These are phyloP conservation scores for Drosophila saltans DNA, from an alignment of 1,140 invertebrate species.

Conservation along the genomic window DNA sequence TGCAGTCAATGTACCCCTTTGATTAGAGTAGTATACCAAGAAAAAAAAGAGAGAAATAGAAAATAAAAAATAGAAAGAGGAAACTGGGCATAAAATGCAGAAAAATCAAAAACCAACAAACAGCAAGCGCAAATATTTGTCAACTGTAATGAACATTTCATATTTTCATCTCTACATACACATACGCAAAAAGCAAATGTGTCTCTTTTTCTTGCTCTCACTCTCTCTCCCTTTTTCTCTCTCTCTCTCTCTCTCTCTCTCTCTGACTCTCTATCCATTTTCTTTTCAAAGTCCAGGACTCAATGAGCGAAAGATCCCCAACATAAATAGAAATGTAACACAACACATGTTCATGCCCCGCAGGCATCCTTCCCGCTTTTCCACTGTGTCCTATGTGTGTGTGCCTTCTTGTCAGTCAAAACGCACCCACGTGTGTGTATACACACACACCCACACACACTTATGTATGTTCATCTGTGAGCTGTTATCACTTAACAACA, in stretches of 20 bases:
- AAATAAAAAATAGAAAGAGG: conserved; percentile 43
- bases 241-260: conserved; percentile 20
- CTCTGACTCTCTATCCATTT: conserved; percentile 66
- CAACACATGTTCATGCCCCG: conserved; percentile 74
- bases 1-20: neutral
- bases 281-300: conserved; percentile 68
- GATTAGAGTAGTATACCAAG: neutral
- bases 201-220: neutral
- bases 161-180: conserved; percentile 53
- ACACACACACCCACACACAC: conserved; percentile 15
- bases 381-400: conserved; percentile 27
- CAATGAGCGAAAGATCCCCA: conserved; percentile 47
- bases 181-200: neutral
- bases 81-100: conserved; percentile 63
- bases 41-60: neutral
- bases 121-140: conserved; percentile 75
- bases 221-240: neutral
- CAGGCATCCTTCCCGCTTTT: conserved; percentile 43
- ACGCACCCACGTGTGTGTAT: conserved; percentile 34
- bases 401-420: conserved; percentile 44
- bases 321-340: conserved; percentile 77
- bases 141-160: conserved; percentile 82
- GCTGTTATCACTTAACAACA: conserved; percentile 77
- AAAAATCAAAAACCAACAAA: conserved; percentile 64
- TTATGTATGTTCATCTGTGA: conserved; percentile 14